Base-by-base conservation (phyloP, 2,888 invertebrate genomes). In the Caenorhabditis doughertyi region DNA sequence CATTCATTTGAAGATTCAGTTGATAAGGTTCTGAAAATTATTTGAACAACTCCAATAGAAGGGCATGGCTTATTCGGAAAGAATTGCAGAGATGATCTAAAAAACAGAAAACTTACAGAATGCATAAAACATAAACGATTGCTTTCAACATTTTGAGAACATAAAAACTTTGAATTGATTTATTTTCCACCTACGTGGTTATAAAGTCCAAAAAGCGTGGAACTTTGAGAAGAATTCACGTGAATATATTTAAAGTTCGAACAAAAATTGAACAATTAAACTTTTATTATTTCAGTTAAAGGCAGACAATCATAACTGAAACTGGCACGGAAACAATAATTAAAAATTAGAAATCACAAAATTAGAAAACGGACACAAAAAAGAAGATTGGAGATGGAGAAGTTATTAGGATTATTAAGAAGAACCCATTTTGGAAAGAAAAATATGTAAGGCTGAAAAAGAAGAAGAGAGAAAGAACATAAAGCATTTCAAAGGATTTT, bases 271-370 rank as follows among this genome's bases (percentile, higher is more conserved):
- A 65, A 44, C 3, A 3, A 65, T 13, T 3, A 29, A 29, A 67
- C 8, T 29, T 55, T 73, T 35, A 35, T n/a, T n/a, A 47, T 74
- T 47, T 44, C 27, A 64, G 27, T 64, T 29, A 44, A 3, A 53
- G 42, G 47, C 67, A 51, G 18, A 23, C 35, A 58, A 29, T 39
- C 39, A 13, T 53, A 32, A 60, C 27, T 25, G 53, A 60, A 60
- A 53, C 23, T 79, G 76, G 76, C 76, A 76, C 76, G 65, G 74
- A 76, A 58, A 60, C 51, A 71, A 18, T 29, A 49, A 56, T 42
- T 16, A 29, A 29, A 60, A 35, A 25, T 60, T 9, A 39, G 29
- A 60, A 32, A 60, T 65, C 32, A 74, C 42, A 65, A 44, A 60
- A 3, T n/a, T n/a, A 23, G 16, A 60, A 42, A 25, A 60, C 13